A percentile compares a stretch with the other conserved stretches of the same genome.
Conservation (phyloP, 1,140 invertebrate species). For the Hydropsyche tenuis region DNA sequence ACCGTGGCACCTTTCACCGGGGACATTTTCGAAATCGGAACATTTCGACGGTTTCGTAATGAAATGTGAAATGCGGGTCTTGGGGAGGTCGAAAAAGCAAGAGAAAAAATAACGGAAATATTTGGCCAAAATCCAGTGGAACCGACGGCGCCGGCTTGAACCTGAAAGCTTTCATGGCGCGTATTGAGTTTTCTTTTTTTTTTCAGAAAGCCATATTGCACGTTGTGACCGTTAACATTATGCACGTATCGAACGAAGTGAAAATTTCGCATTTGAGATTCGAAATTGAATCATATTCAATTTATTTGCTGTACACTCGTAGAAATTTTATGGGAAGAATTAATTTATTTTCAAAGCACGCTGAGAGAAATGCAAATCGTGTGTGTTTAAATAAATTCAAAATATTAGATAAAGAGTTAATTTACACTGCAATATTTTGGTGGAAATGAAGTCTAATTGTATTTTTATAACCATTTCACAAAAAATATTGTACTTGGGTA, state of each 20-base stretch:
- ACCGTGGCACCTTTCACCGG: neutral
- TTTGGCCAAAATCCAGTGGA: conserved; percentile 24
- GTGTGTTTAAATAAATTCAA: no score
- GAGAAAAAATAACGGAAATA: conserved; percentile 5
- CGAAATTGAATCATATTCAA: neutral
- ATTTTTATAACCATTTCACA: no score
- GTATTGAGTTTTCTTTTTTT: neutral
- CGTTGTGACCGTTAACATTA: neutral
- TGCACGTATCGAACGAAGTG: neutral
- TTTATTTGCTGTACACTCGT: neutral
- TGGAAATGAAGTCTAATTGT: no score
- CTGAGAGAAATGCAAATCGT: no score
- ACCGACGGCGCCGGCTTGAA: conserved; percentile 17
- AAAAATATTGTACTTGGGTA: neutral
- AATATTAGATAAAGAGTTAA: no score
- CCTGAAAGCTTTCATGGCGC: neutral
- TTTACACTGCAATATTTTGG: no score
- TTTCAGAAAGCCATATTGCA: neutral
- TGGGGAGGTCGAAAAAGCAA: no score
- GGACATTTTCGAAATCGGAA: neutral
- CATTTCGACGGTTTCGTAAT: conserved; percentile 6
- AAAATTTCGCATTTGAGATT: neutral
- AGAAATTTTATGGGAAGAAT: no score
- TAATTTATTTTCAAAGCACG: no score
- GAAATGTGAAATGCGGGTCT: neutral